phyloP scores from a whole-genome alignment of 92 coral and sea anemone species.

The Paramuricea clavata region DNA sequence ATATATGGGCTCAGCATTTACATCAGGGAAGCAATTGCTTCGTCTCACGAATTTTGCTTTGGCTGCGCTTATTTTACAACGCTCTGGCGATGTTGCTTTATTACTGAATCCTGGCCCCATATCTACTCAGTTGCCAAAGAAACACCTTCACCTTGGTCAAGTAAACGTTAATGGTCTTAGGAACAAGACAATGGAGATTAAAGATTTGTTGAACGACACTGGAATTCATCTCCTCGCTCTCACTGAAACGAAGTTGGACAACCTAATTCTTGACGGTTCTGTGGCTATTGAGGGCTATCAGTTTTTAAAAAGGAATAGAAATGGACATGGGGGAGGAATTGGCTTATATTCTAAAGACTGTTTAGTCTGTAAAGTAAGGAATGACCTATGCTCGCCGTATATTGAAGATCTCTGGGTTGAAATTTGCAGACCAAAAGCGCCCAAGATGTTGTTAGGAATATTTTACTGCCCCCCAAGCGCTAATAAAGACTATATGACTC shows the following conservation, averaged over 20 bases:
- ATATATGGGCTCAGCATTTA: no score
- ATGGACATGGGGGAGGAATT: not conserved
- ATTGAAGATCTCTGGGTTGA: not conserved
- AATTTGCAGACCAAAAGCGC: not conserved
- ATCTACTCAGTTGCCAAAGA: not conserved
- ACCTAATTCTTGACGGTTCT: not conserved
- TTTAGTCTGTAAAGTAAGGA: not conserved
- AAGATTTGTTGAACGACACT: not conserved
- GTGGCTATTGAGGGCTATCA: conserved; percentile 2
- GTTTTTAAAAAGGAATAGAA: not conserved
- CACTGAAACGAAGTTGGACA: not conserved
- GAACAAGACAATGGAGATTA: not conserved
- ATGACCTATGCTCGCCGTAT: not conserved
- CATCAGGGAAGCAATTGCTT: no score
- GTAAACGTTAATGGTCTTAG: not conserved
- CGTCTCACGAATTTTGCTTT: not conserved
- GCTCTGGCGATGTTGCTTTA: not conserved
- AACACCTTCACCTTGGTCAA: not conserved
- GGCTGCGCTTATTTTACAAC: not conserved
- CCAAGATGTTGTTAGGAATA: not conserved
- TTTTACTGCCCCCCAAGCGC: no score
- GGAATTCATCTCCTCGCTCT: not conserved
- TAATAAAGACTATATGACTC: no score
- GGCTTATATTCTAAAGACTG: not conserved
- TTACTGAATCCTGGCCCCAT: not conserved